Evolutionary conservation across 2,888 invertebrate species (phyloP), one percentile per base, ranked within the genome.

Genomic region (Troides aeacus): DNA sequence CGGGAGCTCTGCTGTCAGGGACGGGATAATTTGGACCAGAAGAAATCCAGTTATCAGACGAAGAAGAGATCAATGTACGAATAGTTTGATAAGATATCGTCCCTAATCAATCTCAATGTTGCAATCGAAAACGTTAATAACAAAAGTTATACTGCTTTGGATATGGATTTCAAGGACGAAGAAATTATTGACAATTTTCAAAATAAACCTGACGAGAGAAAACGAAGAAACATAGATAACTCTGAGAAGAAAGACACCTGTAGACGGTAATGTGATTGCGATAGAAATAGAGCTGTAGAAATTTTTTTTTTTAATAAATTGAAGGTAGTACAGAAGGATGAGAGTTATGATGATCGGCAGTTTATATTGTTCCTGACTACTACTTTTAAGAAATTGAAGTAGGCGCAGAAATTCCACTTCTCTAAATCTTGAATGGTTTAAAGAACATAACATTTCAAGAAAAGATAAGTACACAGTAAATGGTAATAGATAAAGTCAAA

Each of bases 1-100:
- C 78, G 87, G 74, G 85, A 89, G 75, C 69, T 86, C 0, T 67
- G 74, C 0, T 53, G 79, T 4, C 84, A 85, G 66, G 83, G 77
- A 69, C 84, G 73, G 84, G 30, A 86, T 57, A 71, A 72, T 10
- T 15, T 69, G n/a, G 76, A 77, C 42, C 50, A 24, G 24, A 30
- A 63, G 7, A 24, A 30, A 7, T 21, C 15, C 18, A n/a, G 30
- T 21, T 21, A n/a, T 21, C 36, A 30, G 18, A 18, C 12, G 8
- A 30, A 30, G 21, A 56, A 56, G 36, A n/a, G 56, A 21, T 53
- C 24, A 24, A 63, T 18, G 30, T 56, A 30, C 21, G 63, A 63
- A 30, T 62, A 24, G 8, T 62, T 62, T 24, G 23, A 62, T 62
- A 62, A 50, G 50, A 63, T 53, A 24, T 17, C 8, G 6, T 53